Base-by-base conservation (phyloP, 2,113 vertebrate genomes). In the Microtus montanus region DNA sequence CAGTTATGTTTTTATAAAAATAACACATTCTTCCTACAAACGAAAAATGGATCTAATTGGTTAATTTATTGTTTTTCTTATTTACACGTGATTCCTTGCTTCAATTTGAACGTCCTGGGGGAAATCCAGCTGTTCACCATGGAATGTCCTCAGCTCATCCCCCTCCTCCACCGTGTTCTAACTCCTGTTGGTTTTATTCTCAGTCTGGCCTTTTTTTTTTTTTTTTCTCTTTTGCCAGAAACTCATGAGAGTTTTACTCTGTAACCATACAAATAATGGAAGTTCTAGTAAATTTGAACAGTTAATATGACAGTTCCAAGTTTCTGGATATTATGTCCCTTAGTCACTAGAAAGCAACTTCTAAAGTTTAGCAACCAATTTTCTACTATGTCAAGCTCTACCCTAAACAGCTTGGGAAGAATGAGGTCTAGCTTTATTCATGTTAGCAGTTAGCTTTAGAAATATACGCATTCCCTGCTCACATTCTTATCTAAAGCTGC, bases 401-500 rank as follows among this genome's bases (percentile, higher is more conserved):
- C n/a, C 41, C 47, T 84, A 89, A 94, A 91, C n/a, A 66, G n/a
- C 80, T 91, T 80, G 87, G 87, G 49, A 41, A 96, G 93, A 95
- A 75, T 71, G 8, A 68, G 71, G 89, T 96, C 93, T 44, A 92
- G n/a, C 20, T 96, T 95, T 64, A 92, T 80, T 84, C 74, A 94
- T 52, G 78, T 94, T 94, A 94, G 70, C 10, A 91, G 58, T 93
- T 96, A 89, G 78, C 92, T 96, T 95, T 93, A 71, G 73, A 95
- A 95, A 15, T 89, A 87, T 58, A 87, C 58, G 10, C 82, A 91
- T 96, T 92, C 85, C 49, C 61, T 95, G 95, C 41, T 86, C 35
- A 84, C 83, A 88, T 92, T 79, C 93, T 97, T 97, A 95, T 97
- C 95, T 96, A 66, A 84, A 96, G 82, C n/a, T 95, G 73, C 95